Percentiles rank a stretch among this genome's conserved stretches.
Evolutionary conservation across 2,888 invertebrate species (phyloP).

Genomic region (Meiosimyza decipiens): DNA sequence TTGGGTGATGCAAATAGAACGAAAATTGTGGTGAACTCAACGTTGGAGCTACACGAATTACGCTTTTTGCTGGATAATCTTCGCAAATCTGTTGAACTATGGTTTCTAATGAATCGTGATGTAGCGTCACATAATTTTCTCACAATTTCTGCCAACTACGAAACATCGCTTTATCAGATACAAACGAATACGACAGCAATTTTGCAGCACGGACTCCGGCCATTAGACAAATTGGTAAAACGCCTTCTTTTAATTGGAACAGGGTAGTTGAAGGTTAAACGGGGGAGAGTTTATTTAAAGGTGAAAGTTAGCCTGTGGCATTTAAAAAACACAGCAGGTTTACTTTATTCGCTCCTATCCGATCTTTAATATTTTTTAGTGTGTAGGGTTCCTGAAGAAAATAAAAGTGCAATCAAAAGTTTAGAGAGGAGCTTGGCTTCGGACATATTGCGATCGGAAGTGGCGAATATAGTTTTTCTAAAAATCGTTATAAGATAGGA

Average conservation of each 20-base stretch:
- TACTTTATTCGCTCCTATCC: no score
- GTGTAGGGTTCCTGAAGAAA: no score
- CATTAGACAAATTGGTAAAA: slow-evolving; percentile 37
- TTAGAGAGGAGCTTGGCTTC: no score
- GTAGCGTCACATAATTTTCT: neutral
- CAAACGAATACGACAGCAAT: slow-evolving; percentile 45
- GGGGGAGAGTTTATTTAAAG: slow-evolving; percentile 12
- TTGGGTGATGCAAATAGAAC: neutral
- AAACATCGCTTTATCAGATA: slow-evolving; percentile 18
- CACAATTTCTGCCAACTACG: neutral
- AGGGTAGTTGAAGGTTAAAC: neutral
- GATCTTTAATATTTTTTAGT: no score
- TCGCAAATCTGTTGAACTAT: slow-evolving; percentile 42
- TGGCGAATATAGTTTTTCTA: no score
- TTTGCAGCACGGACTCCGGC: slow-evolving; percentile 51
- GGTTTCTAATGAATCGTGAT: slow-evolving; percentile 42
- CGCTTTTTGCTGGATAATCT: slow-evolving; percentile 41
- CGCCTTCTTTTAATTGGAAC: neutral
- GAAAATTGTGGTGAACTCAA: neutral
- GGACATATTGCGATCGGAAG: no score
- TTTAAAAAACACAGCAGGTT: neutral
- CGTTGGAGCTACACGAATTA: slow-evolving; percentile 31
- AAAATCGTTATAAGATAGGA: no score
- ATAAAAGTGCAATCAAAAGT: no score
- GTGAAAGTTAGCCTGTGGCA: slow-evolving; percentile 34